These are phyloP conservation scores for Indicator maculatus DNA, from an alignment of 2,113 vertebrate genomes.

Conservation along the genomic window DNA sequence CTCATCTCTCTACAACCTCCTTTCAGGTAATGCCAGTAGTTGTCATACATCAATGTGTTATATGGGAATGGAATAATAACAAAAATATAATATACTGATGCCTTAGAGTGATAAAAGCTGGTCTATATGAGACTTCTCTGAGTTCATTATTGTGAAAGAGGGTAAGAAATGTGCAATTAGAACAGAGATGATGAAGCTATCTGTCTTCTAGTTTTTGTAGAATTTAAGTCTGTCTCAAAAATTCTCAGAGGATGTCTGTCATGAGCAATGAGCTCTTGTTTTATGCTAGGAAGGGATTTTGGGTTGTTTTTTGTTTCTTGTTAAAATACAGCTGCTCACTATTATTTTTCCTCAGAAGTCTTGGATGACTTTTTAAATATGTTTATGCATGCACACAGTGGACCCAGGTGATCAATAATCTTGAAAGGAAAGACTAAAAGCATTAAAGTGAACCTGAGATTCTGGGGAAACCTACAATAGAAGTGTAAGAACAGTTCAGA, in stretches of 20 bases:
- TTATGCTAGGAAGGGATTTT: background rate
- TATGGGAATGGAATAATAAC: background rate
- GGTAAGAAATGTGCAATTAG: background rate
- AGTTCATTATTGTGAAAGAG: background rate
- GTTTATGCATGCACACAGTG: background rate
- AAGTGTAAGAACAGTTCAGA: background rate
- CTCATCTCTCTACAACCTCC: too few species aligned
- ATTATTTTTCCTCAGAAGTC: background rate
- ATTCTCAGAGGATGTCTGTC: background rate
- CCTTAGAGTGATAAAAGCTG: background rate
- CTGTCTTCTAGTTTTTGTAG: background rate
- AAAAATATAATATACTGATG: background rate
- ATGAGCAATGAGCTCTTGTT: accelerated
- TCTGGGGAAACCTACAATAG: background rate
- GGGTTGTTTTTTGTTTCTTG: background rate
- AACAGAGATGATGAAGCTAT: background rate
- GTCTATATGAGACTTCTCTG: background rate
- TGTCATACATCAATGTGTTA: background rate
- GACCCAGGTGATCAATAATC: background rate
- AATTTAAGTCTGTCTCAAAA: background rate
- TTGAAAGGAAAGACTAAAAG: background rate
- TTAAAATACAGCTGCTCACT: background rate
- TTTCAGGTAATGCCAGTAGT: background rate
- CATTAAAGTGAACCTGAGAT: background rate
- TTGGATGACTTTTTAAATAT: background rate